These are phyloP conservation scores for Cyprinella venusta DNA, from an alignment of 2,797 vertebrate genomes.

Conservation along the genomic window DNA sequence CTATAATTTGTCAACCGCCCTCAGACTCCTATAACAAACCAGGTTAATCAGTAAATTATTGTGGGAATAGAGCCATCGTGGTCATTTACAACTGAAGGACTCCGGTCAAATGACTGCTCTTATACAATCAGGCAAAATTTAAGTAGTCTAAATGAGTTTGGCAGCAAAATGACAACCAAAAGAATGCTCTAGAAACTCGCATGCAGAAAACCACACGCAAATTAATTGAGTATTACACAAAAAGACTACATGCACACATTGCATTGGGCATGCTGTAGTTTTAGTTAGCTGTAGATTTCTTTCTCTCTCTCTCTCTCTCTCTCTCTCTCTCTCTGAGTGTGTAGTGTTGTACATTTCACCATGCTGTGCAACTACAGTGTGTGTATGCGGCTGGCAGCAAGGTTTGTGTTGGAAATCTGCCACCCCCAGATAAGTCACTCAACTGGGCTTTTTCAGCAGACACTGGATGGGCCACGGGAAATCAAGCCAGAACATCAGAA, in stretches of 20 bases:
- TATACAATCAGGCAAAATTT: neutral
- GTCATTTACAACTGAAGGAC: constrained; percentile 42
- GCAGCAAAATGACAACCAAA: constrained; percentile 1
- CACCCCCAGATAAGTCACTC: constrained; percentile 70
- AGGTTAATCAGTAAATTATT: constrained; percentile 17
- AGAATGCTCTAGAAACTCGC: neutral
- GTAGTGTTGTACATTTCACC: constrained; percentile 50
- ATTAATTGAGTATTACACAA: neutral
- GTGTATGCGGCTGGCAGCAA: constrained; percentile 70
- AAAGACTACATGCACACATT: neutral
- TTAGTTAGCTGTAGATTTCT: neutral
- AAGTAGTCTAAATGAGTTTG: neutral
- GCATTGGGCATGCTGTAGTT: constrained; percentile 3
- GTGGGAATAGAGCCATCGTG: constrained; percentile 42
- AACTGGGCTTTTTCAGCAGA: constrained; percentile 61
- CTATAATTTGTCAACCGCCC: neutral
- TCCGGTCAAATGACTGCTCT: neutral
- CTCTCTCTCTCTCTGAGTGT: constrained; percentile 52
- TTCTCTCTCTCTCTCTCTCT: too few species aligned
- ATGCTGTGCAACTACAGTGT: constrained; percentile 71
- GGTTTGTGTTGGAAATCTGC: constrained; percentile 74
- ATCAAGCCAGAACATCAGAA: constrained; percentile 35
- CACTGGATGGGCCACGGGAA: constrained; percentile 37
- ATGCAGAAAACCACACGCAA: neutral
- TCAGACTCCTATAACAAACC: neutral